Conservation (phyloP, 1,140 invertebrate genomes). For the Anoplophora glabripennis region DNA sequence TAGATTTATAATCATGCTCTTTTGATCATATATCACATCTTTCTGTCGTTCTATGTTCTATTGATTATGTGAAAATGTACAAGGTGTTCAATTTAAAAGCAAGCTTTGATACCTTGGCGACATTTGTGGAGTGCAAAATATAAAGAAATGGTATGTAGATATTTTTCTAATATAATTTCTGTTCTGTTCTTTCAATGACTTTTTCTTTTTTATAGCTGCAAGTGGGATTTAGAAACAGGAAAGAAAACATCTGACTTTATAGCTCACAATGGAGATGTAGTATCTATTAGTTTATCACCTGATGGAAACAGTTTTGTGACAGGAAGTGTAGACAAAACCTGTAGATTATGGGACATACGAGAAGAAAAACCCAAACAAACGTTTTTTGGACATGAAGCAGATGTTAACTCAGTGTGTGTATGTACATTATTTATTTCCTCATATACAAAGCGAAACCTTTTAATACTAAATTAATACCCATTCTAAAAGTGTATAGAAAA, state of each 20-base stretch:
- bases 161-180: too few species aligned
- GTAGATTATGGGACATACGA: slow-evolving; percentile 79
- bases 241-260: slow-evolving; percentile 76
- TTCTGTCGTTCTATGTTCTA: too few species aligned
- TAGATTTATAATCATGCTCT: too few species aligned
- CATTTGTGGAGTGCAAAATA: too few species aligned
- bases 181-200: not conserved
- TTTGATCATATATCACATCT: too few species aligned
- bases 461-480: too few species aligned
- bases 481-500: too few species aligned
- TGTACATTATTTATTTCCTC: slow-evolving; percentile 48
- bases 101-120: not conserved
- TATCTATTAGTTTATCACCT: slow-evolving; percentile 76
- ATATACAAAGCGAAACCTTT: too few species aligned
- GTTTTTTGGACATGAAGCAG: slow-evolving; percentile 85
- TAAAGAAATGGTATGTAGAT: too few species aligned
- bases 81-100: too few species aligned
- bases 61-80: not conserved
- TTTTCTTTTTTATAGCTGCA: slow-evolving; percentile 58
- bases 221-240: slow-evolving; percentile 81
- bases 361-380: slow-evolving; percentile 80
- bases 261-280: slow-evolving; percentile 86
- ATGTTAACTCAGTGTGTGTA: slow-evolving; percentile 89
- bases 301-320: slow-evolving; percentile 79
- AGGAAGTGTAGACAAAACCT: slow-evolving; percentile 83